These are phyloP conservation scores for Apamea epomidion DNA, from an alignment of 2,888 invertebrate species.

Conservation along the genomic window DNA sequence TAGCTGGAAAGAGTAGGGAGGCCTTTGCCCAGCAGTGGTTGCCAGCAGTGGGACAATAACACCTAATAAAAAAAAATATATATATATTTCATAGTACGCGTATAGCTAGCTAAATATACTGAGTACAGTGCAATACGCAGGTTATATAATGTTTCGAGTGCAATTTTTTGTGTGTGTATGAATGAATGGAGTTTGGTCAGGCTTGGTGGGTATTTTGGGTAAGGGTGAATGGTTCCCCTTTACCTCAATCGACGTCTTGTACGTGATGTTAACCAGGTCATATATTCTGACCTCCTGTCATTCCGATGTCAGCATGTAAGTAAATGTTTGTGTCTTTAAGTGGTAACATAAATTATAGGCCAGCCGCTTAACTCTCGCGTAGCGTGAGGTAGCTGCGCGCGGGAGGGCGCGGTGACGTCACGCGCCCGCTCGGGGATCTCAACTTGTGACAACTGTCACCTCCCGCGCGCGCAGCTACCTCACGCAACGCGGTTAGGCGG, in stretches of 20 bases:
- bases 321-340: slow-evolving; percentile 15
- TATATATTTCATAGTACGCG: neutral
- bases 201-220: neutral
- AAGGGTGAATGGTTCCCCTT: slow-evolving; percentile 2
- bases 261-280: slow-evolving; percentile 55
- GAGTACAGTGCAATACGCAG: neutral
- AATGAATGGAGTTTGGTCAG: neutral
- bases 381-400: too few species aligned
- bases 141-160: neutral
- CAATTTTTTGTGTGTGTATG: neutral
- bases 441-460: too few species aligned
- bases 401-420: too few species aligned
- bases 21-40: too few species aligned
- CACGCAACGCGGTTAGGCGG: too few species aligned
- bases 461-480: too few species aligned
- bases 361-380: too few species aligned
- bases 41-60: too few species aligned
- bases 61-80: too few species aligned
- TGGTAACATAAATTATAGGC: neutral
- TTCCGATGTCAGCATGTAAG: slow-evolving; percentile 49
- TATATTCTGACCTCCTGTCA: slow-evolving; percentile 38
- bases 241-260: slow-evolving; percentile 58
- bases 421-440: too few species aligned
- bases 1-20: too few species aligned
- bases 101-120: neutral